phyloP scores from a whole-genome alignment of 2,888 invertebrate genomes.

The Orgyia antiqua region DNA sequence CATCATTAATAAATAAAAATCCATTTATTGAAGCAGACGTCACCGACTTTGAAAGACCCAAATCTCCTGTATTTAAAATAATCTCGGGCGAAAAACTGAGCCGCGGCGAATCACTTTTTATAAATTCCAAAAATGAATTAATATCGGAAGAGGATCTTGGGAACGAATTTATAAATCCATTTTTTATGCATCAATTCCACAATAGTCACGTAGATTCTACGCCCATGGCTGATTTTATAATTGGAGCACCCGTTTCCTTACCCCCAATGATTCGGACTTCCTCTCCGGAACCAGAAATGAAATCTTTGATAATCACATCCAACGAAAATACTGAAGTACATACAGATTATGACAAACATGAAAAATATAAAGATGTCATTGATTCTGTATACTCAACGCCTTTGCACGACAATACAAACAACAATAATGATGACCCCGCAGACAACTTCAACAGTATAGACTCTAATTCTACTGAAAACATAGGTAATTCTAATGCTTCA shows the following conservation, averaged over 20 bases:
- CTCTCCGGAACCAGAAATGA: constrained; percentile 49
- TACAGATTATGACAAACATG: constrained; percentile 12
- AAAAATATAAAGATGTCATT: constrained; percentile 15
- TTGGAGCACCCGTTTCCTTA: constrained; percentile 72
- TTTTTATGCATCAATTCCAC: constrained; percentile 48
- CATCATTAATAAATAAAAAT: constrained; percentile 35
- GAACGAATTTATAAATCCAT: constrained; percentile 60
- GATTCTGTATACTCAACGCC: constrained; percentile 33
- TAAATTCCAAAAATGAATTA: constrained; percentile 35
- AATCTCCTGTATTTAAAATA: constrained; percentile 65
- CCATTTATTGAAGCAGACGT: constrained; percentile 44
- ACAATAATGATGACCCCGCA: constrained; percentile 18
- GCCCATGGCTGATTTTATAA: constrained; percentile 63
- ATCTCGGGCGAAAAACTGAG: constrained; percentile 45
- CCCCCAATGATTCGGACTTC: constrained; percentile 53
- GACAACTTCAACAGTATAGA: constrained; percentile 36
- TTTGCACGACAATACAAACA: constrained; percentile 26
- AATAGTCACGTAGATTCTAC: constrained; percentile 29
- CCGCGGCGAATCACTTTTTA: constrained; percentile 42
- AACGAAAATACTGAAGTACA: constrained; percentile 11
- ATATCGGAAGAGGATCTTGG: constrained; percentile 36
- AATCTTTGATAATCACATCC: constrained; percentile 40
- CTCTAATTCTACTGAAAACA: constrained; percentile 38
- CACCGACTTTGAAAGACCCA: constrained; percentile 45
- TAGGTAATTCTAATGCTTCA: constrained; percentile 36